Percentiles rank a stretch among this genome's conserved stretches.
These are phyloP conservation scores for Telmatherina bonti DNA, from an alignment of 2,797 vertebrate species.

Conservation along the genomic window DNA sequence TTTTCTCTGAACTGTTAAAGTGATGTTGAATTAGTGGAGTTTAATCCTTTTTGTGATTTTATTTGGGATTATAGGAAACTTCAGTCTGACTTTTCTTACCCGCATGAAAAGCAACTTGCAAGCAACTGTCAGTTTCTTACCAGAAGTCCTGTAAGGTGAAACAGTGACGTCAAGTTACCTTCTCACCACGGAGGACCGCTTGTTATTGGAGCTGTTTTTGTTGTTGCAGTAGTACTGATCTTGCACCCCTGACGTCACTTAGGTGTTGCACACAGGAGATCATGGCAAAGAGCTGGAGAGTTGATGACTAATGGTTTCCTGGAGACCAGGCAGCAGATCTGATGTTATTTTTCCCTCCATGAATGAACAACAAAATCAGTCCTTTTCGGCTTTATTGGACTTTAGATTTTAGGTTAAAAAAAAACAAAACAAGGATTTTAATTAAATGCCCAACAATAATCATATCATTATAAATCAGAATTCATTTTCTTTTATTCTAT, in stretches of 20 bases:
- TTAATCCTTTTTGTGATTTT: conserved; percentile 22
- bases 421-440: not conserved
- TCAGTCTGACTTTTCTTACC: not conserved
- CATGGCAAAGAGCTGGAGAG: conserved; percentile 54
- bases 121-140: not conserved
- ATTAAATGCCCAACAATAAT: not conserved
- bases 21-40: conserved; percentile 6
- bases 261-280: conserved; percentile 66
- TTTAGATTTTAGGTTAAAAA: conserved; percentile 6
- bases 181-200: conserved; percentile 23
- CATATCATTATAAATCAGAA: not conserved
- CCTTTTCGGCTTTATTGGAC: not conserved
- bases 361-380: conserved; percentile 26
- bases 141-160: conserved; percentile 11
- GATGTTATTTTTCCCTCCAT: conserved; percentile 48
- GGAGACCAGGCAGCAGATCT: conserved; percentile 62
- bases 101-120: not conserved
- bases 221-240: conserved; percentile 55
- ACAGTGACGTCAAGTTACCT: conserved; percentile 40
- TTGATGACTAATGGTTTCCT: conserved; percentile 67
- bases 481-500: not conserved
- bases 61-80: not conserved
- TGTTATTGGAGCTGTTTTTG: conserved; percentile 75
- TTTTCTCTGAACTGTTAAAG: not conserved
- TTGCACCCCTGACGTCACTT: conserved; percentile 72